Percentiles rank a stretch among this genome's conserved stretches.
phyloP scores from a whole-genome alignment of 2,113 vertebrate genomes.

The Hyperoodon ampullatus region DNA sequence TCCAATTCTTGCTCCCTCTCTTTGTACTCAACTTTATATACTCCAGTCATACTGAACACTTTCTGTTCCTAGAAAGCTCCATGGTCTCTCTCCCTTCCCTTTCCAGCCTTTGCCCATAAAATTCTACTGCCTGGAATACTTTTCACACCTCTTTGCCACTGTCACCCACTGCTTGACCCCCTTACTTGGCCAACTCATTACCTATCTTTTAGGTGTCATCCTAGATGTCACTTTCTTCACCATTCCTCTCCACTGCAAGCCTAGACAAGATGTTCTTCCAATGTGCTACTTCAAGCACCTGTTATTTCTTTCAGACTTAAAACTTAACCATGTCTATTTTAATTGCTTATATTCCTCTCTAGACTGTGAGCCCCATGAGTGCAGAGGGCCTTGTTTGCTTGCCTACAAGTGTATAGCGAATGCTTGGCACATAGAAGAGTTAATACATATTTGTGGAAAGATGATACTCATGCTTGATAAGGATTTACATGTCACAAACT shows the following conservation, averaged over 20 bases:
- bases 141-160: not conserved
- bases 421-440: not conserved
- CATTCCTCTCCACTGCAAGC: not conserved
- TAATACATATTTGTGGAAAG: not conserved
- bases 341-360: not conserved
- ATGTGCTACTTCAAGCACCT: not conserved
- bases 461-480: not conserved
- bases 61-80: not conserved
- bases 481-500: constrained; percentile 8
- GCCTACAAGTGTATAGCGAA: not conserved
- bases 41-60: not conserved
- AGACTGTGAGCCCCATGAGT: not conserved
- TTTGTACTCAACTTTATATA: not conserved
- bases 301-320: not conserved
- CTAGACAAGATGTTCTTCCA: not conserved
- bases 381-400: not conserved
- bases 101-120: not conserved
- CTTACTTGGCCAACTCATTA: not conserved
- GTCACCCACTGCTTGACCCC: not conserved
- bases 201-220: not conserved
- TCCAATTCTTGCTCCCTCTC: not conserved
- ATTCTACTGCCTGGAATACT: not conserved
- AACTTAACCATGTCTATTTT: not conserved
- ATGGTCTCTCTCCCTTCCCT: not conserved
- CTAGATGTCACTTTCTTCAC: not conserved